phyloP scores from a whole-genome alignment of 1,140 invertebrate genomes.

The Melanaphis sacchari region DNA sequence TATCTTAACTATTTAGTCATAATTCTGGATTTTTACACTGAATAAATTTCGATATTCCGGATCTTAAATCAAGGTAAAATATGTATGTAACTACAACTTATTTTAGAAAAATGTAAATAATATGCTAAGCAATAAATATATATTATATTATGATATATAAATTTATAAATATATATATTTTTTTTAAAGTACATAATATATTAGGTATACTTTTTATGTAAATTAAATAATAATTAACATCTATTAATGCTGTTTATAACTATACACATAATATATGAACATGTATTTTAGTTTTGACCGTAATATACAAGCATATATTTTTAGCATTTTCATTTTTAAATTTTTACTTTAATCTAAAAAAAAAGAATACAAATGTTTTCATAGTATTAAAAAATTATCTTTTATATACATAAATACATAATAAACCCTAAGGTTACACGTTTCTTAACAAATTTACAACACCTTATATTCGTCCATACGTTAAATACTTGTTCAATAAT shows the following conservation, averaged over 20 bases:
- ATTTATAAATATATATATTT: background rate
- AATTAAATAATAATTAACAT: background rate
- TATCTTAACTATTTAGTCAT: background rate
- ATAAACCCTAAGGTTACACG: too few species aligned
- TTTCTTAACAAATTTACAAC: too few species aligned
- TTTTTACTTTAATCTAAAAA: background rate
- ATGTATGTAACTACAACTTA: background rate
- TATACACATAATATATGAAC: background rate
- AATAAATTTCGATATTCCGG: conserved; percentile 5
- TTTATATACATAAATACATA: too few species aligned
- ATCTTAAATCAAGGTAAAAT: conserved; percentile 42
- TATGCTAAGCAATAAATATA: conserved; percentile 33
- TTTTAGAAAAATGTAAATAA: conserved; percentile 31
- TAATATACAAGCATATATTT: conserved; percentile 8
- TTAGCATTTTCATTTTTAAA: background rate
- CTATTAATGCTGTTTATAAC: background rate
- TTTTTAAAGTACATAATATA: background rate
- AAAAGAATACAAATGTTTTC: too few species aligned
- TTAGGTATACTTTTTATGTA: background rate
- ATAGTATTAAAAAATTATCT: too few species aligned
- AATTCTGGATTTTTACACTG: background rate
- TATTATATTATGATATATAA: too few species aligned
- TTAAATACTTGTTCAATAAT: too few species aligned
- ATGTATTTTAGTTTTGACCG: background rate
- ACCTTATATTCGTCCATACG: too few species aligned